Base-by-base conservation (phyloP, 1,140 invertebrate species). In the Orchesella cincta region DNA sequence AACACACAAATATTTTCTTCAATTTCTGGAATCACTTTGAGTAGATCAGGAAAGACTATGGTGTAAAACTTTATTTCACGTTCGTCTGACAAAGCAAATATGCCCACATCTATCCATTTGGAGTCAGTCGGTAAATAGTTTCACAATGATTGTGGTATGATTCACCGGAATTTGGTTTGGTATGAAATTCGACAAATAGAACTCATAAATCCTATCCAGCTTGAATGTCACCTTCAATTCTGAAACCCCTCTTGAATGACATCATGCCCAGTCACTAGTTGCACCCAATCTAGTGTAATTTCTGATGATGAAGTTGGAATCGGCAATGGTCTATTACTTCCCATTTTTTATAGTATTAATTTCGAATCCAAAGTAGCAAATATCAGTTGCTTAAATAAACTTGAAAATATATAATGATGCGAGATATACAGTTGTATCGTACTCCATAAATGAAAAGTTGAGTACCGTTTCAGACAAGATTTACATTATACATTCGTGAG, bases 31-130 rank as follows among this genome's bases (percentile, higher is more conserved):
- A 75, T 3, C 16, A 73, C 51, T 23, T 46, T 1, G 0, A 64
- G 64, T 23, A 80, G 33, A 64, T 75, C 73, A 0, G 76, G 76
- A 20, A 73, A 14, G 5, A 75, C 18, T 0, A n/a, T 1, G 0
- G 39, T 26, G 35, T 80, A 80, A 46, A 80, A 80, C 28, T 75
- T 73, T 29, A 80, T 80, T 75, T 80, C 79, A 0, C 76, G 51
- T 34, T 62, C 34, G 33, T 80, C 79, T 16, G 74, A 73, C 23
- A 70, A 26, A 16, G 77, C 73, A 14, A 16, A 23, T 31, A 80
- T 2, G 0, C 36, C 62, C 5, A 77, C 39, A 5, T 78, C 62
- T 67, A 67, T 5, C 62, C 62, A 67, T 33, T 67, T 67, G 29
- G 62, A 23, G 14, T 76, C 71, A 18, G 1, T 36, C 2, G 78